Conservation (phyloP, 2,888 invertebrate genomes). For the Acanthosepion esculentum region DNA sequence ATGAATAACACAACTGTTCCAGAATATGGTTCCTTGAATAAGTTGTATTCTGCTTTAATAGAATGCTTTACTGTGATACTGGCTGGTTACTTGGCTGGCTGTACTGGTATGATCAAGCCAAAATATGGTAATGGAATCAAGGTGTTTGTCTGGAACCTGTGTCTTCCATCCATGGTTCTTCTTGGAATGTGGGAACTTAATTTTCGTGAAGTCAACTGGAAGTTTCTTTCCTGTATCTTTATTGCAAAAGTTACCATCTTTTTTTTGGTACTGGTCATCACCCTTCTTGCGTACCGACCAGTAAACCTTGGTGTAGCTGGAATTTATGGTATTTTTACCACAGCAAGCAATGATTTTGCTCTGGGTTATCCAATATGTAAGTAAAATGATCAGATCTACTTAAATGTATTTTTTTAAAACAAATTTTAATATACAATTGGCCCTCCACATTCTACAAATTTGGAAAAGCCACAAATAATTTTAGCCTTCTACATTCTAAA, state of each 20-base stretch:
- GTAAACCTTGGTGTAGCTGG: slow-evolving; percentile 89
- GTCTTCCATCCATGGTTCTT: slow-evolving; percentile 92
- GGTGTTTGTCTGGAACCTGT: slow-evolving; percentile 94
- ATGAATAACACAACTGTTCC: slow-evolving; percentile 43
- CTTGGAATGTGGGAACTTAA: slow-evolving; percentile 89
- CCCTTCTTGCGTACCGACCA: slow-evolving; percentile 84
- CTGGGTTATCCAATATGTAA: slow-evolving; percentile 95
- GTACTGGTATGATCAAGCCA: slow-evolving; percentile 64
- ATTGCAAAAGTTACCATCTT: slow-evolving; percentile 91
- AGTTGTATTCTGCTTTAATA: slow-evolving; percentile 90
- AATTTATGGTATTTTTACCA: slow-evolving; percentile 93
- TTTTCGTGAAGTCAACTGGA: slow-evolving; percentile 84
- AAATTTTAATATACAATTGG: neutral
- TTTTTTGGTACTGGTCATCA: slow-evolving; percentile 79
- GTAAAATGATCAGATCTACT: slow-evolving; percentile 64
- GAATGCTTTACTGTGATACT: slow-evolving; percentile 86
- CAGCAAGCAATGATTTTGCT: slow-evolving; percentile 98
- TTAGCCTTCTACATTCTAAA: no score
- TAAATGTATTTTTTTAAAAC: neutral
- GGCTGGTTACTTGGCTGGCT: slow-evolving; percentile 72
- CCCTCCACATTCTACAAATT: no score
- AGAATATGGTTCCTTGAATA: slow-evolving; percentile 77
- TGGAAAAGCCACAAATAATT: no score
- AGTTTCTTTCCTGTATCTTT: slow-evolving; percentile 88
- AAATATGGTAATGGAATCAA: slow-evolving; percentile 81